phyloP scores from a whole-genome alignment of 1,140 invertebrate species.

The Trigoniulus corallinus region DNA sequence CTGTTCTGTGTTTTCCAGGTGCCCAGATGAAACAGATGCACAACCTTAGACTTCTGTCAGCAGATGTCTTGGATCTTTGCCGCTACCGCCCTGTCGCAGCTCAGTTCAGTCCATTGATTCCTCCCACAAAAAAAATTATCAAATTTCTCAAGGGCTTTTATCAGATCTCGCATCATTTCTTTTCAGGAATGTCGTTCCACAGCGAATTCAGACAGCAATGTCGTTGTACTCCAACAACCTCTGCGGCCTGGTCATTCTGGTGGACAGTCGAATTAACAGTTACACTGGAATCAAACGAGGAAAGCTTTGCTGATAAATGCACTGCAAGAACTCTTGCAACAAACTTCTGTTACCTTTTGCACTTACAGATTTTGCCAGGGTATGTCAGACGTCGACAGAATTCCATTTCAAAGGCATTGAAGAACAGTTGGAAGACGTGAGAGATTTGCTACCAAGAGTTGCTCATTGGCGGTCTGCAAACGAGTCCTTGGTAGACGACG shows the following conservation, averaged over 20 bases:
- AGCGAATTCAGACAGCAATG: constrained; percentile 78
- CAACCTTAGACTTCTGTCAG: constrained; percentile 79
- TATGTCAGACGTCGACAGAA: constrained; percentile 44
- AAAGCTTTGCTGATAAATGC: too few relatives aligned
- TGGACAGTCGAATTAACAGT: constrained; percentile 53
- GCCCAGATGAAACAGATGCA: constrained; percentile 97
- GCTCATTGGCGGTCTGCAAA: constrained; percentile 23
- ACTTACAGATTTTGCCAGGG: constrained; percentile 27
- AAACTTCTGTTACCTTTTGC: not conserved
- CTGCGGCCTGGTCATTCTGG: constrained; percentile 68
- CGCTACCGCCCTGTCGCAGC: constrained; percentile 28
- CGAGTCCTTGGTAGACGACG: constrained; percentile 11
- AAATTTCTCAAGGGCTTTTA: too few relatives aligned
- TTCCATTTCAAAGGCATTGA: constrained; percentile 79
- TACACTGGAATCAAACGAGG: constrained; percentile 55
- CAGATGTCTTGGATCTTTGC: constrained; percentile 73
- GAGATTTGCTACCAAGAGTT: constrained; percentile 36
- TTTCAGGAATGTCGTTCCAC: constrained; percentile 27
- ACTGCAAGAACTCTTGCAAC: too few relatives aligned
- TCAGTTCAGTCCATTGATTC: constrained; percentile 16
- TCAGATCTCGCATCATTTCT: not conserved
- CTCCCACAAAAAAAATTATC: too few relatives aligned
- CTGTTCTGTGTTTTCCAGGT: constrained; percentile 14
- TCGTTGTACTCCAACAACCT: constrained; percentile 82
- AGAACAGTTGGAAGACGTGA: constrained; percentile 60